A percentile compares a stretch with the other conserved stretches of the same genome.
Evolutionary conservation across 1,140 invertebrate genomes (phyloP).

Genomic region (Halictus rubicundus): DNA sequence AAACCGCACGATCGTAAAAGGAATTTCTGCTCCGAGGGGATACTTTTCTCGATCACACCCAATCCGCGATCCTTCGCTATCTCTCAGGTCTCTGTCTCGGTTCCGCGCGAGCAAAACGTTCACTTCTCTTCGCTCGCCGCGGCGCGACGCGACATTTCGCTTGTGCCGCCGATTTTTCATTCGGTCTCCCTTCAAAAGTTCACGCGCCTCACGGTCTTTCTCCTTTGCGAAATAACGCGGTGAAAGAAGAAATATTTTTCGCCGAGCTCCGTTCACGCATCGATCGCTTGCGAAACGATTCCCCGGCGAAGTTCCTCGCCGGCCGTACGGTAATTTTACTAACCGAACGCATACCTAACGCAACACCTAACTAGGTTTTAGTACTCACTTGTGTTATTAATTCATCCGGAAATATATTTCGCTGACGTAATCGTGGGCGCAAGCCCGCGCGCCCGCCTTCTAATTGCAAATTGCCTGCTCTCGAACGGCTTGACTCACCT

Average conservation of each 20-base stretch:
- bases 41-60: slow-evolving; percentile 50
- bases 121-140: slow-evolving; percentile 52
- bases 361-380: not conserved
- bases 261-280: slow-evolving; percentile 12
- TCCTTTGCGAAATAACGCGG: slow-evolving; percentile 53
- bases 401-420: not conserved
- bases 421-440: not conserved
- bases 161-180: slow-evolving; percentile 44
- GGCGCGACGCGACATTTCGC: slow-evolving; percentile 53
- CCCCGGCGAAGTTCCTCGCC: not conserved
- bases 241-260: slow-evolving; percentile 24
- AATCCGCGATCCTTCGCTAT: slow-evolving; percentile 2
- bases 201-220: slow-evolving; percentile 49
- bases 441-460: not conserved
- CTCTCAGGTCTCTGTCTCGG: not conserved
- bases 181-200: slow-evolving; percentile 49
- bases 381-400: not conserved
- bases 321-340: slow-evolving; percentile 11
- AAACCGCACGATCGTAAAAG: slow-evolving; percentile 29
- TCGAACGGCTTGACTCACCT: not conserved
- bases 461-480: not conserved
- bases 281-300: not conserved
- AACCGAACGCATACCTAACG: not conserved
- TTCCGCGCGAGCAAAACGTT: slow-evolving; percentile 28
- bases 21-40: slow-evolving; percentile 48